Evolutionary conservation across 2,888 invertebrate genomes (phyloP), one percentile per base, ranked within the genome.

Genomic region (Thera obeliscata): DNA sequence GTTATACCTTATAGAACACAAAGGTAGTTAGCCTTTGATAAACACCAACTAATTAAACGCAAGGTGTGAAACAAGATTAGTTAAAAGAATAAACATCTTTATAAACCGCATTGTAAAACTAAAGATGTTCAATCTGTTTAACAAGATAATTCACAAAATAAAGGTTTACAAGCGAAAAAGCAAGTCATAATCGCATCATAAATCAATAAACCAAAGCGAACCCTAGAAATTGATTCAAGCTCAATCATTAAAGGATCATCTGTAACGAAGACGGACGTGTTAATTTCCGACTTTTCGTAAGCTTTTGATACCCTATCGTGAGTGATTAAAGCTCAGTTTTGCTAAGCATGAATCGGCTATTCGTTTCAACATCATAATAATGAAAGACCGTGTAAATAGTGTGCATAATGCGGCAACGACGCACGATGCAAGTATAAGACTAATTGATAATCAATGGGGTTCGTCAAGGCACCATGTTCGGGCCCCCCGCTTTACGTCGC

Each of bases 371-470:
- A 79, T 87, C 87, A 86, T 86, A 69, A 80, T 82, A 84, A 87
- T 87, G 88, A 89, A 85, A 80, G 79, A 78, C 85, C 90, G 87
- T 91, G 86, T 93, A 93, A 93, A 92, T 86, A 91, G 86, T 90
- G 89, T 90, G 87, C 85, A 91, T 91, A 93, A 93, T 91, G 85
- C 83, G 84, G 79, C 85, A 85, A 88, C 88, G 89, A 82, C 85
- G 86, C 82, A 88, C 88, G 89, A 88, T 89, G 88, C 87, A 84
- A 88, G 88, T 85, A 89, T 87, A 90, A 88, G 87, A 91, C 90
- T 91, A 93, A 93, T 93, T 92, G 93, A 93, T 93, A 93, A 93
- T 92, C 93, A 90, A 90, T 92, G 90, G 91, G 82, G 83, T 73
- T 77, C 83, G 83, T 81, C 76, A 78, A 79, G 76, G 80, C 80